phyloP scores from a whole-genome alignment of 2,113 vertebrate genomes.

The Bufo bufo region DNA sequence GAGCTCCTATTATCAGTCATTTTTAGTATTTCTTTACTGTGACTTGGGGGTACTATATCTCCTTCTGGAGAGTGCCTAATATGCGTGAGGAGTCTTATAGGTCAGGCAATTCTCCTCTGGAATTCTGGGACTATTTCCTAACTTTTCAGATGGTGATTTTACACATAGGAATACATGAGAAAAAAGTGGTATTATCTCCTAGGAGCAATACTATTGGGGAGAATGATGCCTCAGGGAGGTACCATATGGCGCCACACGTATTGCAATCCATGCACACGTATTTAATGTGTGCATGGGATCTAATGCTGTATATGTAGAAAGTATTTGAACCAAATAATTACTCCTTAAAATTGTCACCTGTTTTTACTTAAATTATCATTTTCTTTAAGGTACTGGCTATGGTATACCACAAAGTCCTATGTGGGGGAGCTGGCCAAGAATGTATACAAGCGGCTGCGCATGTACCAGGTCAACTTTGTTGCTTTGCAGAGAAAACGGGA shows the following conservation, averaged over 20 bases:
- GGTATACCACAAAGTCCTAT: constrained; percentile 88
- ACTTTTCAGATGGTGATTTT: no score
- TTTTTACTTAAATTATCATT: neutral
- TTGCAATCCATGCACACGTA: no score
- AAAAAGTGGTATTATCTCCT: no score
- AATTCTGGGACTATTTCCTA: no score
- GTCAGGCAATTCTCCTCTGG: no score
- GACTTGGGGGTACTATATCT: no score
- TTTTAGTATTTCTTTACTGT: neutral
- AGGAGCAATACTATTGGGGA: no score
- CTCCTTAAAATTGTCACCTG: neutral
- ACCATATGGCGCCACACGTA: no score
- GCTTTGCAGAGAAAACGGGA: constrained; percentile 89
- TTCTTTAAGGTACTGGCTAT: constrained; percentile 91
- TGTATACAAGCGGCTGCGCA: constrained; percentile 86
- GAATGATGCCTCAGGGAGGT: no score
- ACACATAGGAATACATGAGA: no score
- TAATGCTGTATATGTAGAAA: neutral
- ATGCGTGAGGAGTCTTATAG: no score
- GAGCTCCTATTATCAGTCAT: constrained; percentile 62
- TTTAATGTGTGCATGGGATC: neutral
- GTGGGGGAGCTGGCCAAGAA: constrained; percentile 84
- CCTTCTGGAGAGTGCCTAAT: no score
- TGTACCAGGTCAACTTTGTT: constrained; percentile 92
- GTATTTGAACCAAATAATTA: neutral